Base-by-base conservation (phyloP, 1,140 invertebrate genomes). In the Hyphantria cunea region DNA sequence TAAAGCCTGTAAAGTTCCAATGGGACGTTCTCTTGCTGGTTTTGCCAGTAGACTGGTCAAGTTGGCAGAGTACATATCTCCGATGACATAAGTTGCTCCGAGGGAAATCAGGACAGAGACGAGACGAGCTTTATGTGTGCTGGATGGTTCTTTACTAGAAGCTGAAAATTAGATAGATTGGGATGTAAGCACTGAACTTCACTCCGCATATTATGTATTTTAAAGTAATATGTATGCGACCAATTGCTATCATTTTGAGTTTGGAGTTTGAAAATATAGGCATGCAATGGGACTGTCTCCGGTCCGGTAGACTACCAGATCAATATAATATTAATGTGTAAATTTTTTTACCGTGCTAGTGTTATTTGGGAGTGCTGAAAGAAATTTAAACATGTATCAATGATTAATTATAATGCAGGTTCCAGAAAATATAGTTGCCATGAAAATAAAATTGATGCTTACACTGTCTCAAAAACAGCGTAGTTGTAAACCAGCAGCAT, bases 51-150 rank as follows among this genome's bases (percentile, higher is more conserved):
- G 85, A 0, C 94, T 95, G 10, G 94, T 95, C 48, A 95, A 80
- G 82, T 94, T 95, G 4, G 94, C 94, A 0, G 94, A 95, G 74
- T 95, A 95, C 85, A 95, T 93, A 74, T 95, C 94, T 1, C 93
- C 94, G 41, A 95, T 93, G 0, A 95, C 93, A 82, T 95, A 95
- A 0, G 94, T 95, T 11, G 93, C 93, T 13, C 93, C 92, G 6
- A 95, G 86, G 52, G 94, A 94, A 58, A 95, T 88, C 0, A 95
- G 78, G 7, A 94, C 92, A 2, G 92, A 92, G 3, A 95, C 86
- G 37, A 94, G 92, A 54, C 94, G 92, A 0, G 93, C 92, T 68
- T 93, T 93, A 66, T 93, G 87, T 3, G 91, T 93, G 6, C 91
- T 89, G 14, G 92, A 92, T 12, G 93, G 92, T 49, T 93, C 89